Base-by-base conservation (phyloP, 2,888 invertebrate genomes). In the Melieria crassipennis region DNA sequence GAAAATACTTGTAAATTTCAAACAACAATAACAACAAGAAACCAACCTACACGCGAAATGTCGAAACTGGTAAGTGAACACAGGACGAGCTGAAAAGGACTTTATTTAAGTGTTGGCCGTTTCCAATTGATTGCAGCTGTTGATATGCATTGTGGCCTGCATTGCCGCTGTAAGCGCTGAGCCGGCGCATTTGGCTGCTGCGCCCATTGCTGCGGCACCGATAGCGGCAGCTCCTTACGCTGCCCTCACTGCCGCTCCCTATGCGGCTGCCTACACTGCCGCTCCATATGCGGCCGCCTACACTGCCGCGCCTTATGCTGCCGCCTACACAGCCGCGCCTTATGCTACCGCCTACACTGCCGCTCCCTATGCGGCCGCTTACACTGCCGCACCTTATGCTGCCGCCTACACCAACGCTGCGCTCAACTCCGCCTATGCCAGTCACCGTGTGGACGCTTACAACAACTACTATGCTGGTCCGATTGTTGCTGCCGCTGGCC, bases 401-500 rank as follows among this genome's bases (percentile, higher is more conserved):
- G 71, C 71, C 10, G 64, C 64, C 9, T 71, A 64, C 48, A 61
- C 66, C 2, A 63, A 63, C 61, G 69, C 68, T 10, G 82, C 81
- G 0, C 63, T 73, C 72, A 66, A 75, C 56, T 62, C 75, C 3
- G 76, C 81, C 45, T 78, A 78, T 16, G 77, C 81, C 58, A 82
- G 82, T 56, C 82, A 84, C 10, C 81, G 83, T 7, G 72, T 84
- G 74, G 82, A 83, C 68, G 77, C 81, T 68, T 78, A 78, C 7
- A 82, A 82, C 64, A 82, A 79, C 64, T 79, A 79, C 43, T 81
- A 82, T 76, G 78, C 82, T 76, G 76, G 81, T n/a, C 71, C 73
- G 57, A 7, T 75, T 30, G 62, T 75, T 42, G 61, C 65, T 10
- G 70, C 71, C 10, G 74, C 75, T 13, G 72, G 73, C 46, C 75